Base-by-base conservation (phyloP, 2,797 vertebrate species). In the Brachyrhaphis roseni region DNA sequence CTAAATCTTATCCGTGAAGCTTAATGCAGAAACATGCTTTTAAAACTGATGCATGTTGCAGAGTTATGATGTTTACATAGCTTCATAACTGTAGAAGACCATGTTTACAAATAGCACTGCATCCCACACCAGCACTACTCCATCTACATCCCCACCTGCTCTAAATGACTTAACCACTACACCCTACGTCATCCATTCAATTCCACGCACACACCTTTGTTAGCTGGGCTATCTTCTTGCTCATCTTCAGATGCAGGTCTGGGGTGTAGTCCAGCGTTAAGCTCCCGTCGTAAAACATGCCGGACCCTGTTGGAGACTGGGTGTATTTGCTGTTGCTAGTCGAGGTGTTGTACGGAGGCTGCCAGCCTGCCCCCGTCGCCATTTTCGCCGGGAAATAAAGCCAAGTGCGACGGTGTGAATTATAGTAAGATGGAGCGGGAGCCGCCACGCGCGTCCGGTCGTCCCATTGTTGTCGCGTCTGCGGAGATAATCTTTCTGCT, bases 191-290 rank as follows among this genome's bases (percentile, higher is more conserved):
- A 45, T 2, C 10, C 87, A 45, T 4, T 36, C 75, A 34, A 73
- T 10, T n/a, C 8, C 64, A 26, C 13, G 8, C 45, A 18, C 13
- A 86, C 47, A 96, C 95, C 95, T 96, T 96, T 74, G 95, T 96
- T 59, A 96, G 94, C 74, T 96, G 95, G 2, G 95, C 95, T 18
- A 96, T 96, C 89, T 96, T 96, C 92, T 96, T 96, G 90, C 95
- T 96, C 95, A 96, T 96, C 91, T 96, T 96, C 87, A 96, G 55
- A 72, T 96, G 95, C 83, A 96, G 94, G 81, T 96, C 95, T 16
- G 95, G 94, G 0, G 92, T 94, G 91, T 96, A 96, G 13, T 96
- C 95, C 93, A 96, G 91, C 83, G 91, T 84, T 34, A 94, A 43
- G 1, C 76, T 87, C 46, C 91, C 93, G 55, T 95, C 94, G 90